Evolutionary conservation across 2,797 vertebrate genomes (phyloP), one percentile per base, ranked within the genome.

Genomic region (Enteromius afrohamiltoni): DNA sequence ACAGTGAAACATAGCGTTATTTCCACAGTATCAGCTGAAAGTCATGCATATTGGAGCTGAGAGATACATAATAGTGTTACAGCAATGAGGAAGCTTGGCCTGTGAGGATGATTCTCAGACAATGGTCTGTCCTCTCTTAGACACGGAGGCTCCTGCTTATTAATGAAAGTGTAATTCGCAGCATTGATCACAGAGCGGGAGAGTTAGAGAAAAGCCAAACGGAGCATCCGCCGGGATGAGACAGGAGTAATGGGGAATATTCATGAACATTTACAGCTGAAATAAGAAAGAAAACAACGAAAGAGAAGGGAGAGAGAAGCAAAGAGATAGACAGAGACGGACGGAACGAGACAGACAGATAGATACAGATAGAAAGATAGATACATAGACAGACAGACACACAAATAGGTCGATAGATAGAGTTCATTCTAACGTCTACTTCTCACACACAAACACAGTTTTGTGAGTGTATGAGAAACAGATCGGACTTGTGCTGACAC

Each of bases 131-230:
- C 37, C 73, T 75, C 84, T 65, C 19, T 37, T 23, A 70, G 29
- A 70, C 71, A 62, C 23, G 14, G 51, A 3, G n/a, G 60, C 42
- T 23, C 60, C 82, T 82, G 74, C 26, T 34, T 85, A 21, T 83
- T 88, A 85, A 83, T 85, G 82, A 85, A 80, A 70, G 68, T 85
- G 84, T 87, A 80, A 88, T 87, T 86, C 68, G 31, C 65, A 45
- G 69, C 82, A 87, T 83, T 86, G 86, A 86, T 87, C 84, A 85
- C n/a, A 62, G 70, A 29, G 42, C 79, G 73, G 69, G 70, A 53
- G 60, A 42, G 45, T 53, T 21, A 21, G 31, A 37, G 31, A 85
- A 86, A 85, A 80, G 49, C 47, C 29, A 51, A 74, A 49, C 26
- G 42, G 40, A 9, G 0, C 1, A 6, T 65, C 26, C 1, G 3